Base-by-base conservation (phyloP, 2,797 vertebrate species). In the Neosilurus mollespiculum region DNA sequence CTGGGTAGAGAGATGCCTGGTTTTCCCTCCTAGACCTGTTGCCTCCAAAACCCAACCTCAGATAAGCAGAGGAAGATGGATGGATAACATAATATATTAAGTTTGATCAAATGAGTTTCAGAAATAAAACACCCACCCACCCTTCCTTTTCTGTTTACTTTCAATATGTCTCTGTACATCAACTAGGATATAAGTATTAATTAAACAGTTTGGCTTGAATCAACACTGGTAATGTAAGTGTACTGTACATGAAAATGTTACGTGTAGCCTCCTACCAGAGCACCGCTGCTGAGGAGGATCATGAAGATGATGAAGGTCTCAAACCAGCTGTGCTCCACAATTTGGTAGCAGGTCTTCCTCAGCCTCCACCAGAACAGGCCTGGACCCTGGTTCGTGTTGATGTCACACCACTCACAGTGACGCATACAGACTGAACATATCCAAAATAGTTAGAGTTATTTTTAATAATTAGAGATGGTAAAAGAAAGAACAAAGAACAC, bases 321-420 rank as follows among this genome's bases (percentile, higher is more conserved):
- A 89, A 98, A 99, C 95, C 97, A 98, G 87, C 93, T 97, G 86
- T 98, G 97, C 18, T 96, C 96, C 87, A 98, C 96, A 0, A 99
- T 98, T 92, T 94, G 95, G 92, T 96, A 98, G 92, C 97, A 98
- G 88, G 96, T 98, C 94, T 98, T 98, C 89, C 97, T 95, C 82
- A 97, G 92, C 24, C 93, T 95, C 96, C 96, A 97, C 97, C 97
- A 98, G 70, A 71, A 86, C 84, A 90, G 90, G 80, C 96, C 96
- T 72, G 92, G 87, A 75, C 94, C 94, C 0, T 73, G 93, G 0
- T 89, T 93, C 82, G 88, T 93, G 89, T 96, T 90, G 20, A 95
- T 82, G 6, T 82, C 69, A 78, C 95, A 96, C 90, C 95, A 96
- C 0, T 90, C 90, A 85, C 93, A 96, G 90, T 85, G 92, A 7